Percentiles rank a stretch among this genome's conserved stretches.
phyloP scores from a whole-genome alignment of 2,797 vertebrate genomes.

The Tragopan temminckii region DNA sequence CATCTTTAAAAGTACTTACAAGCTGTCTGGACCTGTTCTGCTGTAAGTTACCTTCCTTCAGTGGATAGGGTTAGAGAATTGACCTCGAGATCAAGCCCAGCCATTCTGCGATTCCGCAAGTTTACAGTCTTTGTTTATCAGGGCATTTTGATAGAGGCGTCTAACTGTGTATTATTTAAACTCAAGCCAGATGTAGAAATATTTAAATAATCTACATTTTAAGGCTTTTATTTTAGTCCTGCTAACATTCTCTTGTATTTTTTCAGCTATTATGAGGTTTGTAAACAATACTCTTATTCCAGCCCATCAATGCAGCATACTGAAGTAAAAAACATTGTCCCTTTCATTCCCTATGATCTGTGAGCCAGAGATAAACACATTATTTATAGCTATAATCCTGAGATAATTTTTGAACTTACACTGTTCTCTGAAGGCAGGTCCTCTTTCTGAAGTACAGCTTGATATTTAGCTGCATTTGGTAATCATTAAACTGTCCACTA shows the following conservation, averaged over 20 bases:
- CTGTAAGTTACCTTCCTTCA: neutral
- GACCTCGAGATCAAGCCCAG: neutral
- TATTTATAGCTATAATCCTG: neutral
- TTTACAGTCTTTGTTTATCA: neutral
- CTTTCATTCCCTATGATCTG: neutral
- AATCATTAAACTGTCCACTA: neutral
- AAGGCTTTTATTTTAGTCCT: neutral
- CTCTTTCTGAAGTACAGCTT: neutral
- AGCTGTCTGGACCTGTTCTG: neutral
- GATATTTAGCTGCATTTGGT: neutral
- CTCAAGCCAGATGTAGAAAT: neutral
- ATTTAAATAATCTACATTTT: neutral
- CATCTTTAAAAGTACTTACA: neutral
- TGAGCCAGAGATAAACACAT: rapidly evolving
- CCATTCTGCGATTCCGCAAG: neutral
- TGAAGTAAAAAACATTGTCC: neutral
- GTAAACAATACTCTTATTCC: neutral
- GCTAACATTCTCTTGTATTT: neutral
- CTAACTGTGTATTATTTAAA: neutral
- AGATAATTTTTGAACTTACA: neutral
- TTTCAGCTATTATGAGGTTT: neutral
- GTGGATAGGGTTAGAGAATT: neutral
- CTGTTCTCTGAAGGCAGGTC: neutral
- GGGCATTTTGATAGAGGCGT: neutral
- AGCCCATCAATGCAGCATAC: neutral